Evolutionary conservation across 2,888 invertebrate species (phyloP).

Genomic region (Aelia acuminata): DNA sequence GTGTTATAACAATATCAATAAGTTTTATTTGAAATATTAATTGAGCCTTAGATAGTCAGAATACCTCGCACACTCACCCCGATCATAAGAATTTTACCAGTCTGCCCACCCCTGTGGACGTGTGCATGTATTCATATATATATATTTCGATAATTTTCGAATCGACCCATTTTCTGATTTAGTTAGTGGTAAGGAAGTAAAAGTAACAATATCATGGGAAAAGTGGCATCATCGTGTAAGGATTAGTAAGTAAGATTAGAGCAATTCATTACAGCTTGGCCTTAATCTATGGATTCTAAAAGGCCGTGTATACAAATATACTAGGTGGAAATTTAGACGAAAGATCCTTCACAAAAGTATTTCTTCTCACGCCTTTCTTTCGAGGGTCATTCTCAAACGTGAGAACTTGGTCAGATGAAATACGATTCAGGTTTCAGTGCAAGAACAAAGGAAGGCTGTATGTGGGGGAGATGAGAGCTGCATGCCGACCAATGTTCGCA

Average conservation of each 20-base stretch:
- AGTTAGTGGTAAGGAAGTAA: neutral
- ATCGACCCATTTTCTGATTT: no score
- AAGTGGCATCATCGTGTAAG: no score
- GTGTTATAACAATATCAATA: no score
- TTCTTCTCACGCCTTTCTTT: neutral
- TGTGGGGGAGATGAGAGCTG: neutral
- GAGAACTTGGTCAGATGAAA: slow-evolving; percentile 2
- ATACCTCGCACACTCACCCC: no score
- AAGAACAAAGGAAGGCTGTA: neutral
- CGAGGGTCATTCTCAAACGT: neutral
- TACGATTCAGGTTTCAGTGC: neutral
- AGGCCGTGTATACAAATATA: neutral
- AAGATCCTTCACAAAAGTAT: neutral
- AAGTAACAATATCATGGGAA: neutral
- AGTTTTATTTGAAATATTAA: no score
- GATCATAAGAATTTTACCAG: no score
- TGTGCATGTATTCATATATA: no score
- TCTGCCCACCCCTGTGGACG: no score
- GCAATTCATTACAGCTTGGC: neutral
- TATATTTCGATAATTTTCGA: no score
- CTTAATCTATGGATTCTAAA: neutral
- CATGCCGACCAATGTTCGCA: neutral
- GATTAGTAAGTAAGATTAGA: neutral
- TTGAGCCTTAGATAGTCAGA: no score
- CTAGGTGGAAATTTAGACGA: neutral